A percentile compares a stretch with the other conserved stretches of the same genome.
Conservation (phyloP, 2,113 vertebrate genomes). For the Gorsachius goisagi region DNA sequence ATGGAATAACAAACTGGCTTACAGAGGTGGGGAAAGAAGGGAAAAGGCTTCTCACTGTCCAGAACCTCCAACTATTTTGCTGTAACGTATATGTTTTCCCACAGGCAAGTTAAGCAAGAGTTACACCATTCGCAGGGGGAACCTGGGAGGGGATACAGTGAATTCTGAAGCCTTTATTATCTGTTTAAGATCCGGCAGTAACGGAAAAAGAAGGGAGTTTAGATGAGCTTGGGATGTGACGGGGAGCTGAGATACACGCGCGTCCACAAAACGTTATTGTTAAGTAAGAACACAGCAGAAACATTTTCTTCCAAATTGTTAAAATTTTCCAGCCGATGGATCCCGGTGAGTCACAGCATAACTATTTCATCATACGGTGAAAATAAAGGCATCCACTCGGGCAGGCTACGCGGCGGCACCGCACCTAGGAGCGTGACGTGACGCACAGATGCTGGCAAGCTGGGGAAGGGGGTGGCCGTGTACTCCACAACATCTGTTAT, state of each 20-base stretch:
- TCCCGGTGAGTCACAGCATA: conserved; percentile 48
- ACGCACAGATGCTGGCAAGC: conserved; percentile 32
- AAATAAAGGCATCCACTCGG: background rate
- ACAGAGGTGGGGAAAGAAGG: background rate
- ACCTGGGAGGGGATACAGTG: background rate
- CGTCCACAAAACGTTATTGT: background rate
- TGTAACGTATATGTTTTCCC: background rate
- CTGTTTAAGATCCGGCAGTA: background rate
- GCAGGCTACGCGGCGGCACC: background rate
- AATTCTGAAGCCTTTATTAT: background rate
- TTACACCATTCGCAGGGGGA: background rate
- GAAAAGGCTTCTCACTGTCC: background rate
- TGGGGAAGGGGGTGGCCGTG: background rate
- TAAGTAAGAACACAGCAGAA: background rate
- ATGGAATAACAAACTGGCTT: background rate
- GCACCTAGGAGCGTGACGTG: conserved; percentile 34
- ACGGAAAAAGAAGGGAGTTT: background rate
- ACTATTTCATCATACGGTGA: background rate
- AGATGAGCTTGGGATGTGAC: background rate
- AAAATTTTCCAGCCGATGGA: conserved; percentile 24
- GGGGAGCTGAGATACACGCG: background rate
- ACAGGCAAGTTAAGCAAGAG: background rate
- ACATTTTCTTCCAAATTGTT: conserved; percentile 24
- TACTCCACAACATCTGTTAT: conserved; percentile 55
- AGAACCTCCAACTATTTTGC: background rate